A percentile compares a stretch with the other conserved stretches of the same genome.
Conservation (phyloP, 2,113 vertebrate genomes). For the Telmatochromis brichardi region DNA sequence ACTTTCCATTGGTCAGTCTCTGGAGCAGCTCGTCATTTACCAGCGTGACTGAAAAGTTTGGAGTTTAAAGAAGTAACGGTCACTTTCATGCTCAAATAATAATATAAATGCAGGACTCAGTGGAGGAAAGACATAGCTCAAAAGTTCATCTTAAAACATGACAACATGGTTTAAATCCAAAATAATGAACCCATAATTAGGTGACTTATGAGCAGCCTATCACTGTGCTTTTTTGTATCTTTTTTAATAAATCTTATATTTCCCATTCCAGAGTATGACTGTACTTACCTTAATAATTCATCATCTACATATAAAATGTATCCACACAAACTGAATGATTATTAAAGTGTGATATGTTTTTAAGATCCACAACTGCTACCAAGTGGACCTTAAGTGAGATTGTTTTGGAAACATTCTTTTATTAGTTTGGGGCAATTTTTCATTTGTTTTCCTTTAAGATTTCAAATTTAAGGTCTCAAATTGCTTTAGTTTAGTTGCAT, state of each 20-base stretch:
- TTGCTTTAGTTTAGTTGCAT: not conserved
- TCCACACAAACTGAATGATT: not conserved
- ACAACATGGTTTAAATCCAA: not conserved
- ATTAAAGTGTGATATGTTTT: not conserved
- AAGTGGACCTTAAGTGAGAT: not conserved
- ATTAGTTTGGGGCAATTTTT: not conserved
- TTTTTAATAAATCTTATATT: not conserved
- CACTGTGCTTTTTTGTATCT: not conserved
- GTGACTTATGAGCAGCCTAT: not conserved
- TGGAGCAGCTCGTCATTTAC: slow-evolving; percentile 79
- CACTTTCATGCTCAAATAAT: not conserved
- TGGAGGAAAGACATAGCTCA: not conserved
- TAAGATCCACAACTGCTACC: not conserved
- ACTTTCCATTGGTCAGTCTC: slow-evolving; percentile 69
- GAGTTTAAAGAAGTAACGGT: not conserved
- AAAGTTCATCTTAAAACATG: not conserved
- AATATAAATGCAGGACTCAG: not conserved
- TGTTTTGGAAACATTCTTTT: not conserved
- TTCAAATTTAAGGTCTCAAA: not conserved
- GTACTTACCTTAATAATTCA: not conserved
- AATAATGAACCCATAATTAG: not conserved
- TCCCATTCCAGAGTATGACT: not conserved
- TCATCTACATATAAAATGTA: not conserved
- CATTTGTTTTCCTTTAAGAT: not conserved
- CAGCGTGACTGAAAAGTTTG: slow-evolving; percentile 52